Evolutionary conservation across 2,888 invertebrate genomes (phyloP), one percentile per base, ranked within the genome.

Genomic region (Mycalesis mineus): DNA sequence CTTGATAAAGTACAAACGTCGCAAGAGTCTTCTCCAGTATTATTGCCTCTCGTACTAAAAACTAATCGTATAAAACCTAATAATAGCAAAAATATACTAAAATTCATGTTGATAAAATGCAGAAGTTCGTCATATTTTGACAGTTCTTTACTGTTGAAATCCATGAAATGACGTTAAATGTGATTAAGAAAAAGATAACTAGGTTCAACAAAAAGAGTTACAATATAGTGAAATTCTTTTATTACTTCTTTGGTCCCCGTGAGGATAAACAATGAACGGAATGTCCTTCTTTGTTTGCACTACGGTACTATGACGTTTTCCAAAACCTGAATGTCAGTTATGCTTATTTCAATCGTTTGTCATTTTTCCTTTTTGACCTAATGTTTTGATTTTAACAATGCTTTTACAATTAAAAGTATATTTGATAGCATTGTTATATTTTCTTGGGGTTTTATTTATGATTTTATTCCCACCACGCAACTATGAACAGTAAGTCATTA

Each of bases 401-500:
- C 72, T 88, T 65, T 73, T 88, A 59, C 81, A 85, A 65, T 73
- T 87, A 56, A 89, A 89, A 79, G 65, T 85, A 52, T 84, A 82
- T 70, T 75, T 86, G 61, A 74, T 87, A 63, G 70, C 69, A 11
- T 58, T 77, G 42, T 58, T 84, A 60, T 89, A 88, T 63, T 69
- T 83, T 40, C 76, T 83, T 49, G 88, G 88, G 53, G 74, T 69
- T 54, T 61, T 84, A 1, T 89, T 83, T 68, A 82, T 87, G 75
- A 42, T 80, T 54, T 67, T 82, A 58, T 89, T 82, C 74, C 84
- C 88, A 39, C 88, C 88, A 0, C 74, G 89, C 63, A 88, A 89
- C 70, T 88, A 73, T 68, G 73, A 77, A 29, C 78, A 69, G 80
- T 75, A 56, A 28, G 13, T 58, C 9, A 17, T n/a, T n/a, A n/a